Evolutionary conservation across 2,113 vertebrate species (phyloP), one percentile per base, ranked within the genome.

Genomic region (Zootoca vivipara): DNA sequence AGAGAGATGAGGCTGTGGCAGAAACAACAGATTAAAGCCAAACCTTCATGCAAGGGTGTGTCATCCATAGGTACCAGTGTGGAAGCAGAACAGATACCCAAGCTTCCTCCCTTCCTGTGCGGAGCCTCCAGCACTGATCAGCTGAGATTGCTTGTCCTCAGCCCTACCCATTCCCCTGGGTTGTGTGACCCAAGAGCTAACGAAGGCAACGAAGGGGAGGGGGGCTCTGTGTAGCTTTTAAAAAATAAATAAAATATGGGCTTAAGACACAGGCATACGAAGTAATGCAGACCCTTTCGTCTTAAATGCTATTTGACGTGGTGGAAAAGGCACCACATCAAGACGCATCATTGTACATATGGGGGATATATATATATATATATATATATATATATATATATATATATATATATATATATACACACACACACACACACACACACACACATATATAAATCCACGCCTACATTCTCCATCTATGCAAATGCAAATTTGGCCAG

Each of bases 21-120:
- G 26, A 52, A 75, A 81, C 56, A 35, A 22, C 33, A 70, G 40
- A 33, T 83, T 82, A 69, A n/a, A 58, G 73, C 52, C 58, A 28
- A 28, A 62, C 62, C 82, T 78, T 83, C 64, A 4, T 64, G 62
- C 74, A 70, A 86, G 89, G 64, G 73, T 58, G 79, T 86, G 73
- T 70, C 64, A 30, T 7, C 30, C 83, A 7, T 42, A 40, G 35
- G 42, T 58, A 8, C 85, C 28, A 15, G 26, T 42, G 67, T 30
- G 67, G 30, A 52, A 56, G 78, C 3, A 30, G 12, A 15, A 28
- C n/a, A 73, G 56, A 33, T 5, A 7, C n/a, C 70, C n/a, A 33
- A 38, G 35, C 64, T 78, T 38, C 22, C 33, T n/a, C n/a, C 20
- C 24, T 26, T 9, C n/a, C 33, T 12, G 22, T 33, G 28, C 7